These are phyloP conservation scores for Aspiorhynchus laticeps DNA, from an alignment of 2,113 vertebrate genomes.

Conservation along the genomic window DNA sequence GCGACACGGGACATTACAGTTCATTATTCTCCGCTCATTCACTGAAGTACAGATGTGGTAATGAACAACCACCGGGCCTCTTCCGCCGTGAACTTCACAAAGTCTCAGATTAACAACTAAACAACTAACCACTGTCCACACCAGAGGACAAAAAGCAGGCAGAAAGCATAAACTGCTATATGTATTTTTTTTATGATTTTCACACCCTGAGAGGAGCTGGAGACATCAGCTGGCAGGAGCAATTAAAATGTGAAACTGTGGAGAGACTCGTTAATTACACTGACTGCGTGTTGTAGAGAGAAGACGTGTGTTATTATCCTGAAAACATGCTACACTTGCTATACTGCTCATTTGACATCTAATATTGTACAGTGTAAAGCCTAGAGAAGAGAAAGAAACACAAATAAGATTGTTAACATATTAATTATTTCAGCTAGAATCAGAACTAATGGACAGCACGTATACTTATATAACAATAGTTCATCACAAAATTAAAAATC, in stretches of 20 bases:
- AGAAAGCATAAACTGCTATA: conserved; percentile 28
- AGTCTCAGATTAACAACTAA: conserved; percentile 31
- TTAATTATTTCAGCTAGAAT: background rate
- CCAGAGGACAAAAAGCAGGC: background rate
- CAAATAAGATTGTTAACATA: background rate
- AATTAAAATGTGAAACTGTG: conserved; percentile 77
- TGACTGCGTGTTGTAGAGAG: conserved; percentile 16
- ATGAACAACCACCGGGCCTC: background rate
- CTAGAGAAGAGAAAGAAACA: background rate
- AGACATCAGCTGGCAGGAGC: conserved; percentile 65
- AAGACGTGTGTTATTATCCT: background rate
- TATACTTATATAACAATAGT: background rate
- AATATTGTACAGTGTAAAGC: background rate
- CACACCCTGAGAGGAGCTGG: conserved; percentile 47
- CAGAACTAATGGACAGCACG: background rate
- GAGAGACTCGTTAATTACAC: conserved; percentile 59
- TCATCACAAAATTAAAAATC: background rate
- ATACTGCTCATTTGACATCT: background rate
- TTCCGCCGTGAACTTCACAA: conserved; percentile 25
- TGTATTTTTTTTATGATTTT: conserved; percentile 44
- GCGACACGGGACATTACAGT: background rate
- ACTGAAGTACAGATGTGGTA: background rate
- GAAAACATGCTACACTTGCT: background rate
- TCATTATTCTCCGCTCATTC: conserved; percentile 22
- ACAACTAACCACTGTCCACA: background rate